Percentiles rank a stretch among this genome's conserved stretches.
Conservation (phyloP, 53 echinoderm and acorn worm species). For the Apostichopus leukothele region DNA sequence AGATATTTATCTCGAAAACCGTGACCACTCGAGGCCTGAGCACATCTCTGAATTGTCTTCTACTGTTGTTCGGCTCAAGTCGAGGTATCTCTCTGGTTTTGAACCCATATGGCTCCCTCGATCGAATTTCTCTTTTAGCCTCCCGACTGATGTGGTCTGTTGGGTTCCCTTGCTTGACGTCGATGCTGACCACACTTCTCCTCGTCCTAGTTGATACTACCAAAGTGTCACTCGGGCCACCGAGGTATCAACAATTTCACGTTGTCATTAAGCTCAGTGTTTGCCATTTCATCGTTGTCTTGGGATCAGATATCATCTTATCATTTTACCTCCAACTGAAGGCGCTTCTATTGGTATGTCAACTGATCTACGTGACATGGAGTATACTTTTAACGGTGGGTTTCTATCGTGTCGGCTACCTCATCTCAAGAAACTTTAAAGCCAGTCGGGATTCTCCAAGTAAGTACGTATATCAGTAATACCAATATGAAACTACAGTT, state of each 20-base stretch:
- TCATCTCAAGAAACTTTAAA: conserved; percentile 74
- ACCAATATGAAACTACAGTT: too few species aligned
- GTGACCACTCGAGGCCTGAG: conserved; percentile 51
- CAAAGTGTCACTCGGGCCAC: conserved; percentile 81
- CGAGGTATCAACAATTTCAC: conserved; percentile 79
- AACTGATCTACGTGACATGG: conserved; percentile 80
- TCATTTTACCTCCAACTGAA: conserved; percentile 62
- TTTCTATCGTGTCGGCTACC: conserved; percentile 70
- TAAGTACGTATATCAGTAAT: background rate
- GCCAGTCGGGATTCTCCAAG: conserved; percentile 53
- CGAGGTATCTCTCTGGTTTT: conserved; percentile 70
- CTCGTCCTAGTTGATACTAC: conserved; percentile 88
- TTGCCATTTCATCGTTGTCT: conserved; percentile 71
- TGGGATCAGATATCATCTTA: conserved; percentile 75
- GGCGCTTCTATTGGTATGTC: conserved; percentile 67
- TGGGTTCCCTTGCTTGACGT: conserved; percentile 82
- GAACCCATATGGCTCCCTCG: conserved; percentile 81
- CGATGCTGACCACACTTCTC: conserved; percentile 76
- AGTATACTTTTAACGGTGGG: conserved; percentile 65
- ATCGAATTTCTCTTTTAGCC: conserved; percentile 53
- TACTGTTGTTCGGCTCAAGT: conserved; percentile 61
- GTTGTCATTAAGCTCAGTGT: conserved; percentile 57
- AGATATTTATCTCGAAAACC: conserved; percentile 42
- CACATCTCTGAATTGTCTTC: conserved; percentile 59
- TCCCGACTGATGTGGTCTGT: conserved; percentile 86